Conservation (phyloP, 1,140 invertebrate genomes). For the Drosophila subpulchrella region DNA sequence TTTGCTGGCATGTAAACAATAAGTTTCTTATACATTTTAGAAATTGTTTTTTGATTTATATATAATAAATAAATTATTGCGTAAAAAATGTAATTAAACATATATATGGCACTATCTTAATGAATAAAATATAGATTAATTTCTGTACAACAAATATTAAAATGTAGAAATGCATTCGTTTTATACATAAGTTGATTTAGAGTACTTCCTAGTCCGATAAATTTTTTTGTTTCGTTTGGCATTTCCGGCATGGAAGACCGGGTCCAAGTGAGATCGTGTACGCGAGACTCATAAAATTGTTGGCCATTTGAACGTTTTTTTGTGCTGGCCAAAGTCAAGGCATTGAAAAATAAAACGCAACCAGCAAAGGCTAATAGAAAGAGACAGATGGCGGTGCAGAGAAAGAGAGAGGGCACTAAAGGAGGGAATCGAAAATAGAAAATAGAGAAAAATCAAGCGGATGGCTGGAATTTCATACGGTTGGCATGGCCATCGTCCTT, state of each 20-base stretch:
- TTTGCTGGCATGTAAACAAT: no score
- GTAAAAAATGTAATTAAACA: no score
- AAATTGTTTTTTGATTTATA: no score
- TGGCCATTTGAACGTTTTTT: constrained; percentile 76
- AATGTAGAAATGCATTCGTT: no score
- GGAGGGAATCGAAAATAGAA: constrained; percentile 58
- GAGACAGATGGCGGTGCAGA: background rate
- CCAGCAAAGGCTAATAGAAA: constrained; percentile 45
- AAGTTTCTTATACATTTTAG: background rate
- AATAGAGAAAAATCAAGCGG: constrained; percentile 72
- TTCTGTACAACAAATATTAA: no score
- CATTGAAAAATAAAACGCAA: constrained; percentile 80
- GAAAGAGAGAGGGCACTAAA: background rate
- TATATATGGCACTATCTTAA: no score
- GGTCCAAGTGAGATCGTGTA: constrained; percentile 53
- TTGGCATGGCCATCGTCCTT: constrained; percentile 29
- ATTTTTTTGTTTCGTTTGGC: constrained; percentile 24
- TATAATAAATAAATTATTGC: no score
- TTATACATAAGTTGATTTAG: background rate
- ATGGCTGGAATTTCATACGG: constrained; percentile 79
- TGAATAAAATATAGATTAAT: no score
- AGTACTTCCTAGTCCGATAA: background rate
- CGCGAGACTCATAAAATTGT: constrained; percentile 78
- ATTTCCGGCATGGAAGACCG: constrained; percentile 56
- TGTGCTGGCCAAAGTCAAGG: constrained; percentile 66